phyloP scores from a whole-genome alignment of 2,888 invertebrate species.

The Thelaira solivaga region DNA sequence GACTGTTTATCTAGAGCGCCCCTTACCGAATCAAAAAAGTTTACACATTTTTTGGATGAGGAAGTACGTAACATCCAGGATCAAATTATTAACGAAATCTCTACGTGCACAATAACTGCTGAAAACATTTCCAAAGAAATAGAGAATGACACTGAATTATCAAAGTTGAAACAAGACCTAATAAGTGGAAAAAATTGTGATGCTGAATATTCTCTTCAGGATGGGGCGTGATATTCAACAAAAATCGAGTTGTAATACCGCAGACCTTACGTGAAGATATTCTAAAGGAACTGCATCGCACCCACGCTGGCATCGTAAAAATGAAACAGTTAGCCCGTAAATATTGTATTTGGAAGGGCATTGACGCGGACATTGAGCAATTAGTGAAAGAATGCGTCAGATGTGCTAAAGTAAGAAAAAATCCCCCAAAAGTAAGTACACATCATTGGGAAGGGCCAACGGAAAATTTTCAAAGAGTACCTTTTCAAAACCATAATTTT shows the following conservation, averaged over 20 bases:
- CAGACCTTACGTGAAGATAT: slow-evolving; percentile 7
- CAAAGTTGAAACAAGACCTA: slow-evolving; percentile 6
- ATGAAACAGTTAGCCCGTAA: slow-evolving; percentile 21
- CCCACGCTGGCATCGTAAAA: not conserved
- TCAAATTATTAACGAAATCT: slow-evolving; percentile 38
- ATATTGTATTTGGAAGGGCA: slow-evolving; percentile 16
- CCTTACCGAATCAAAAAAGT: not conserved
- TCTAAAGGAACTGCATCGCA: slow-evolving; percentile 18
- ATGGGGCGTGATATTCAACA: slow-evolving; percentile 22
- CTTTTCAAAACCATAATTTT: slow-evolving; percentile 16
- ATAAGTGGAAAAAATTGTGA: slow-evolving; percentile 27
- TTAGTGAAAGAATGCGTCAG: no score
- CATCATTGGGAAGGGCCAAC: slow-evolving; percentile 22
- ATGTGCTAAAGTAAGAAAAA: slow-evolving; percentile 22
- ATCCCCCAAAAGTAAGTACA: slow-evolving; percentile 6
- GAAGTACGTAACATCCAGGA: slow-evolving; percentile 4
- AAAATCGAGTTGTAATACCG: slow-evolving; percentile 14
- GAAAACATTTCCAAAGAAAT: slow-evolving; percentile 11
- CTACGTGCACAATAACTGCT: slow-evolving; percentile 31
- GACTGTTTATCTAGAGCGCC: not conserved
- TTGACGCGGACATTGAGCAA: slow-evolving; percentile 14
- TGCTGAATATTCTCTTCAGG: slow-evolving; percentile 18
- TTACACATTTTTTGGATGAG: slow-evolving; percentile 19
- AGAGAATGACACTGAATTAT: slow-evolving; percentile 6
- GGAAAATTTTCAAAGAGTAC: slow-evolving; percentile 27